phyloP scores from a whole-genome alignment of 2,113 vertebrate genomes.

The Chloroceryle aenea region DNA sequence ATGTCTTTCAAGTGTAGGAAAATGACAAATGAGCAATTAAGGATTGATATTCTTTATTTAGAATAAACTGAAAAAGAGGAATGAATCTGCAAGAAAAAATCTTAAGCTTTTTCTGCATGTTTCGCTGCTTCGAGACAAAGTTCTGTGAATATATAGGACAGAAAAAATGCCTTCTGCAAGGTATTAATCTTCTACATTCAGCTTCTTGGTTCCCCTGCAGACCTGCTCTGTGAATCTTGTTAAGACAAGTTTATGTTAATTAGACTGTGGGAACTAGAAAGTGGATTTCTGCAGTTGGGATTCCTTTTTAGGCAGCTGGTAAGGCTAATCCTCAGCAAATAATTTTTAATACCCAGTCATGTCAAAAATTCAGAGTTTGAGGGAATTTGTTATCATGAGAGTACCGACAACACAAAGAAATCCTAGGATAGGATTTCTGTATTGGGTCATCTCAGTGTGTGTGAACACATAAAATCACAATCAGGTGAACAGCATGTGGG shows the following conservation, averaged over 20 bases:
- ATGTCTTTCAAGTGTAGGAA: slow-evolving; percentile 68
- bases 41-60: slow-evolving; percentile 47
- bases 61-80: background rate
- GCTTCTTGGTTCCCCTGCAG: background rate
- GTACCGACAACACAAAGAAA: background rate
- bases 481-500: background rate
- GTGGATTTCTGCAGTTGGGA: background rate
- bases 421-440: background rate
- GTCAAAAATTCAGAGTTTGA: background rate
- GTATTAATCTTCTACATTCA: background rate
- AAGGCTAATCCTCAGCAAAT: background rate
- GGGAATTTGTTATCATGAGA: background rate
- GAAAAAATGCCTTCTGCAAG: background rate
- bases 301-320: background rate
- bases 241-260: background rate
- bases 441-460: background rate
- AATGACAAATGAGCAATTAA: slow-evolving; percentile 73
- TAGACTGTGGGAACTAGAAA: background rate
- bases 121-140: slow-evolving; percentile 47
- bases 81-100: slow-evolving; percentile 9
- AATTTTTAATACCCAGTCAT: background rate
- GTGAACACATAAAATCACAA: background rate
- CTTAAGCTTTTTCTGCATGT: slow-evolving; percentile 3
- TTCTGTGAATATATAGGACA: background rate
- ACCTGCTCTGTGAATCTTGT: background rate